Evolutionary conservation across 2,113 vertebrate species (phyloP).

Genomic region (Sterrhoptilus dennistouni): DNA sequence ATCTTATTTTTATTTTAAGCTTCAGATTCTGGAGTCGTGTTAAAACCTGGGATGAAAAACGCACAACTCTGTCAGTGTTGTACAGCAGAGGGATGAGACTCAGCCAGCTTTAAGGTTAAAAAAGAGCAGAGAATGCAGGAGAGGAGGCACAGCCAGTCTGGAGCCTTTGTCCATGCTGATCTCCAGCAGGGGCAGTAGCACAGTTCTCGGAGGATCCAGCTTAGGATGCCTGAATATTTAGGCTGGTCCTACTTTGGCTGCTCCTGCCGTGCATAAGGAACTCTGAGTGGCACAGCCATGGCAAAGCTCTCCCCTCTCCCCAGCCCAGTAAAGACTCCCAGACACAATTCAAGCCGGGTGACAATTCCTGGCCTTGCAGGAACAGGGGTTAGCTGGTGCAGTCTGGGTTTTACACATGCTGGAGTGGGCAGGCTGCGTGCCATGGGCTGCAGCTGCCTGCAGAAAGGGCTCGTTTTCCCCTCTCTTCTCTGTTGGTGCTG

Average conservation of each 20-base stretch:
- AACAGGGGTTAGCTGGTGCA: neutral
- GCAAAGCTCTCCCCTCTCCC: neutral
- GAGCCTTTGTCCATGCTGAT: neutral
- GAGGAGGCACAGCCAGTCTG: neutral
- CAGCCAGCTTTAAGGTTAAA: neutral
- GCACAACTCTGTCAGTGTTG: neutral
- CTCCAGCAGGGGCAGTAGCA: neutral
- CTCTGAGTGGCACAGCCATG: neutral
- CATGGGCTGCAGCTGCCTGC: neutral
- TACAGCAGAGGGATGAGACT: neutral
- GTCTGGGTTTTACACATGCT: neutral
- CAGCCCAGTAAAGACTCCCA: neutral
- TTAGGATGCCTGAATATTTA: fast-evolving
- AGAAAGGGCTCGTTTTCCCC: neutral
- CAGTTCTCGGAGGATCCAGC: fast-evolving
- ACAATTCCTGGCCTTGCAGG: neutral
- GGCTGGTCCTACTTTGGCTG: neutral
- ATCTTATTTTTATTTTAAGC: neutral
- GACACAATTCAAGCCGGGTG: neutral
- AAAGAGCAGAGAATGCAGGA: neutral
- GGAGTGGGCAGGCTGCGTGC: neutral
- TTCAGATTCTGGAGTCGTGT: neutral
- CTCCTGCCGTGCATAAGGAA: fast-evolving
- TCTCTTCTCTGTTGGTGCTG: neutral
- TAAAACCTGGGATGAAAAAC: neutral